Conservation (phyloP, 2,888 invertebrate genomes). For the Ctena decussata region DNA sequence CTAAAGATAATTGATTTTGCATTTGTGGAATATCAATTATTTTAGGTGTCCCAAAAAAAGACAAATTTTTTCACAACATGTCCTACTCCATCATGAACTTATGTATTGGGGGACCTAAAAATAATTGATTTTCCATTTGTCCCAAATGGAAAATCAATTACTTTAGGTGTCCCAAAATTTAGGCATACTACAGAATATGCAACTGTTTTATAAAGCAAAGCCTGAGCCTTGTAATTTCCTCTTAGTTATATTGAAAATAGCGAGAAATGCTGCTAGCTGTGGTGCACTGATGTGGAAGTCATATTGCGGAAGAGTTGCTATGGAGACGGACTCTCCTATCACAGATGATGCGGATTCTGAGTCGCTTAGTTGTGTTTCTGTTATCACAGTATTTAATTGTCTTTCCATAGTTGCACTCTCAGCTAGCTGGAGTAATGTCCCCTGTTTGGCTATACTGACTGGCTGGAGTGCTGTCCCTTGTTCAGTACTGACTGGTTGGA, state of each 20-base stretch:
- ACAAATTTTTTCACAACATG: no score
- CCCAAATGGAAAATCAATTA: no score
- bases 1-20: no score
- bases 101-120: no score
- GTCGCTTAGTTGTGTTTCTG: conserved; percentile 53
- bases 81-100: no score
- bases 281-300: conserved; percentile 78
- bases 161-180: no score
- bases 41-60: no score
- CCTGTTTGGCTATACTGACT: neutral
- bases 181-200: no score
- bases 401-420: conserved; percentile 12
- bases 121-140: no score
- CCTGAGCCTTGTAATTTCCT: conserved; percentile 75
- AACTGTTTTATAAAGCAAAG: conserved; percentile 67
- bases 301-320: conserved; percentile 70
- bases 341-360: conserved; percentile 47
- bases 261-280: conserved; percentile 73
- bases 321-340: conserved; percentile 17
- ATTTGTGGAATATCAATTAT: no score
- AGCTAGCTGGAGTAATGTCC: conserved; percentile 21
- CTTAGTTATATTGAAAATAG: conserved; percentile 77
- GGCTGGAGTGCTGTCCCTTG: neutral
- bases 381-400: conserved; percentile 33
- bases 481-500: neutral